Percentiles rank a stretch among this genome's conserved stretches.
Conservation (phyloP, 2,113 vertebrate genomes). For the Furnarius figulus region DNA sequence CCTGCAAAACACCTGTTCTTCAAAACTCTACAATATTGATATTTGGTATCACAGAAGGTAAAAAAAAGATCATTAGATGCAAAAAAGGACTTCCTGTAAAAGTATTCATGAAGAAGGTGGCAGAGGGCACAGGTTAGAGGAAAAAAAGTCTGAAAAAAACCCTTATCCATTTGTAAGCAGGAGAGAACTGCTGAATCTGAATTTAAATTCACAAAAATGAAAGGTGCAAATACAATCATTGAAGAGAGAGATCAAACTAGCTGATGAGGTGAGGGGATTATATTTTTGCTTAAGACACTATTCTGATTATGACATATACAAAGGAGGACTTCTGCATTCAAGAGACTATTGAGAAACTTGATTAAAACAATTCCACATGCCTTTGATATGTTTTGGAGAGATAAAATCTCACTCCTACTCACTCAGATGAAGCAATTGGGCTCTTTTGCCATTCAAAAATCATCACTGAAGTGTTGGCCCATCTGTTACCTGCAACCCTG, state of each 20-base stretch:
- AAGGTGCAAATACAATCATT: background rate
- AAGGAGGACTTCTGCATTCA: background rate
- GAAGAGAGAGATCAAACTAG: background rate
- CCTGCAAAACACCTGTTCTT: background rate
- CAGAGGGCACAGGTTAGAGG: background rate
- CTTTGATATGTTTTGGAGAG: background rate
- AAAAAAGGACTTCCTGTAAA: background rate
- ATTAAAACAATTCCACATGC: background rate
- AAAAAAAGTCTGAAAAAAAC: background rate
- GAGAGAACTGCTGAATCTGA: background rate
- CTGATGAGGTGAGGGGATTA: background rate
- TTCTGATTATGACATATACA: background rate
- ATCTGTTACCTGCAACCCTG: background rate
- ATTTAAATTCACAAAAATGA: background rate
- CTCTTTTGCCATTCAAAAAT: background rate
- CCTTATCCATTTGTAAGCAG: background rate
- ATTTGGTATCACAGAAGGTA: background rate
- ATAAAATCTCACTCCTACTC: slow-evolving; percentile 12
- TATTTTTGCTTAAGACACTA: background rate
- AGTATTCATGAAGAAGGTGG: background rate
- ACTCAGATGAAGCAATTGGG: background rate
- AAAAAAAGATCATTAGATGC: background rate
- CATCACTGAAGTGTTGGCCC: background rate
- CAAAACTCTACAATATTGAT: background rate
- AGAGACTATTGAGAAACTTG: slow-evolving; percentile 17